Base-by-base conservation (phyloP, 2,797 vertebrate species). In the Thripadectes ignobilis region DNA sequence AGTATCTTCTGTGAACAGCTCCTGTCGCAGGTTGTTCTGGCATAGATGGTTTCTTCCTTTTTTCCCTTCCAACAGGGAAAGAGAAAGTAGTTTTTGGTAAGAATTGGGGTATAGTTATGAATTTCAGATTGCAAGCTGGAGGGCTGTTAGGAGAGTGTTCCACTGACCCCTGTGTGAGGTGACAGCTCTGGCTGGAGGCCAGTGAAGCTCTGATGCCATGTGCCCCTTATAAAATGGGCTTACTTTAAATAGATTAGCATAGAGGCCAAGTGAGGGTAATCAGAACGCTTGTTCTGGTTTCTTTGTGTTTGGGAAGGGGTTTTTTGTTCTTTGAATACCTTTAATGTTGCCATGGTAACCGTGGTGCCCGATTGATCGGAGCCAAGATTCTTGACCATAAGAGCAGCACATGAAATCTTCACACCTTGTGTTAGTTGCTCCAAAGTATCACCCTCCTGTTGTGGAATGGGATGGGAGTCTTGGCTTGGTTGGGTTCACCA, bases 211-310 rank as follows among this genome's bases (percentile, higher is more conserved):
- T 88, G 62, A 84, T 73, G 38, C 81, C 39, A 15, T 23, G 48
- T 79, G 61, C 45, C 55, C 59, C 66, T 86, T 87, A 81, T 73
- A 86, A 89, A 91, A 86, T 32, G 6, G 36, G 14, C 52, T 85
- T 0, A 9, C 87, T 88, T 93, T 83, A 92, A 85, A 82, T 76
- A 86, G 86, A 66, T 79, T 83, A 78, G 63, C 10, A 6, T 9
- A 71, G 85, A 93, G 91, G 93, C 91, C 69, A 63, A 51, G 68
- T 84, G 91, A 96, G 94, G 83, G 94, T 92, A 83, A 90, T 78
- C 9, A 3, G 62, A 54, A 92, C 46, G 68, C 76, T 84, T 62
- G 62, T 78, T 87, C 88, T 93, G 54, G 9, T 91, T 89, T 89
- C 72, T 85, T 91, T 77, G 41, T 54, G 13, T 69, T 89, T 91